Evolutionary conservation across 2,797 vertebrate species (phyloP).

Genomic region (Pipistrellus nathusii): DNA sequence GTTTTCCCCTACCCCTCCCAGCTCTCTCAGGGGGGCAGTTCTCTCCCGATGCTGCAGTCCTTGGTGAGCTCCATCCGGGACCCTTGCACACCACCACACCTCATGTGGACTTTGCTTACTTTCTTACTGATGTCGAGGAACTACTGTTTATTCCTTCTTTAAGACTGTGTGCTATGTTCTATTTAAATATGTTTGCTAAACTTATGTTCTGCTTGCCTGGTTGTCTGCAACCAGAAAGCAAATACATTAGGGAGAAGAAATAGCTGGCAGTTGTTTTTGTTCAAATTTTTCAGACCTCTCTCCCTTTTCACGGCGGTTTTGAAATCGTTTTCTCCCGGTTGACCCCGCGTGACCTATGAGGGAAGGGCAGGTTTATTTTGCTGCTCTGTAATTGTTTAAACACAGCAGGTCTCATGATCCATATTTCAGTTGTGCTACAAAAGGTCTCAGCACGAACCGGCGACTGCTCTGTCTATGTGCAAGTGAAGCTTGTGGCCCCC

Average conservation of each 20-base stretch:
- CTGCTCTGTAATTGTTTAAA: constrained; percentile 31
- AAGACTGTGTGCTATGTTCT: constrained; percentile 56
- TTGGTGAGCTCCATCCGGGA: not conserved
- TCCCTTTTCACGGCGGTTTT: not conserved
- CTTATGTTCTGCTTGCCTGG: constrained; percentile 59
- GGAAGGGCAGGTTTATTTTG: not conserved
- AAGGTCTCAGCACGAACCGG: not conserved
- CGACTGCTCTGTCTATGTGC: not conserved
- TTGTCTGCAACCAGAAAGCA: constrained; percentile 47
- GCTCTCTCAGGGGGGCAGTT: not conserved
- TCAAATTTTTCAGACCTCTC: not conserved
- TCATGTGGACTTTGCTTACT: constrained; percentile 51
- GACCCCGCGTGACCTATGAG: not conserved
- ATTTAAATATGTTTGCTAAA: constrained; percentile 68
- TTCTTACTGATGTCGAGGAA: constrained; percentile 55
- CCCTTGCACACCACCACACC: not conserved
- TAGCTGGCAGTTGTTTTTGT: constrained; percentile 11
- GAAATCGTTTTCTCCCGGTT: constrained; percentile 8
- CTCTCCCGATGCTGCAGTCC: not conserved
- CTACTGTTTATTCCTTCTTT: constrained; percentile 43
- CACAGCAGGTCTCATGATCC: not conserved
- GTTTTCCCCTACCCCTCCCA: not conserved
- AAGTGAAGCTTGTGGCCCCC: not conserved
- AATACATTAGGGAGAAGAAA: constrained; percentile 46
- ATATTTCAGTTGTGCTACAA: not conserved